Conservation (phyloP, 2,797 vertebrate genomes). For the Geotrypetes seraphini region DNA sequence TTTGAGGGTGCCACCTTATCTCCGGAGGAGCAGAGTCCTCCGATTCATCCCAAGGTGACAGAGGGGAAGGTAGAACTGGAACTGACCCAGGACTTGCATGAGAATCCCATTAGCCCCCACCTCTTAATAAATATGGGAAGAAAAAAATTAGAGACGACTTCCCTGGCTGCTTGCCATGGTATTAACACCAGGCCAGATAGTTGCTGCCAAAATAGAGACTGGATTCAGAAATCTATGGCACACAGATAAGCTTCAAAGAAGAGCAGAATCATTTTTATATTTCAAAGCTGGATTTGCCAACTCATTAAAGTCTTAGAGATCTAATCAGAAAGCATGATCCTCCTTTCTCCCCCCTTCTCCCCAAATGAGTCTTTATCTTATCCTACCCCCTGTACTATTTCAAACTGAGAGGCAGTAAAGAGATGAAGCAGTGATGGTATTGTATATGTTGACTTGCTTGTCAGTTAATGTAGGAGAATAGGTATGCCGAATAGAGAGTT, state of each 20-base stretch:
- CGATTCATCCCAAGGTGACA: too few relatives aligned
- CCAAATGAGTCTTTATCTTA: slow-evolving; percentile 24
- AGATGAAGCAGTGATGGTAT: slow-evolving; percentile 14
- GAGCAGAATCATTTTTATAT: slow-evolving; percentile 5
- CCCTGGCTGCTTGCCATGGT: slow-evolving; percentile 2
- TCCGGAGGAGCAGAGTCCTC: too few relatives aligned
- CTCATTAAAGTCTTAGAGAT: slow-evolving; percentile 10
- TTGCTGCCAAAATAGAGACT: slow-evolving; percentile 19
- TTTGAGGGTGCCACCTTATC: too few relatives aligned
- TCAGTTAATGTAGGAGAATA: slow-evolving; percentile 23
- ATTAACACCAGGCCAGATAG: slow-evolving; percentile 2
- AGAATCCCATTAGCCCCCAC: slow-evolving; percentile 10
- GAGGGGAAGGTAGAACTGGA: too few relatives aligned
- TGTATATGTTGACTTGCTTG: not conserved
- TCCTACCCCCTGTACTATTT: slow-evolving; percentile 28
- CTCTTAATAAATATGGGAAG: slow-evolving; percentile 6
- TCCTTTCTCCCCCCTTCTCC: not conserved
- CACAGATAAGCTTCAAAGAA: slow-evolving; percentile 19
- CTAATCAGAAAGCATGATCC: slow-evolving; percentile 6
- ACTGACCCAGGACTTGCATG: too few relatives aligned
- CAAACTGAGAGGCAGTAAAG: slow-evolving; percentile 13
- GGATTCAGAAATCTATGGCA: slow-evolving; percentile 14
- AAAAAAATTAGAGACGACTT: not conserved
- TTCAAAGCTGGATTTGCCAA: slow-evolving; percentile 11
- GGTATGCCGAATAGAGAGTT: too few relatives aligned